Base-by-base conservation (phyloP, 2,888 invertebrate genomes). In the Chironomus riparius region DNA sequence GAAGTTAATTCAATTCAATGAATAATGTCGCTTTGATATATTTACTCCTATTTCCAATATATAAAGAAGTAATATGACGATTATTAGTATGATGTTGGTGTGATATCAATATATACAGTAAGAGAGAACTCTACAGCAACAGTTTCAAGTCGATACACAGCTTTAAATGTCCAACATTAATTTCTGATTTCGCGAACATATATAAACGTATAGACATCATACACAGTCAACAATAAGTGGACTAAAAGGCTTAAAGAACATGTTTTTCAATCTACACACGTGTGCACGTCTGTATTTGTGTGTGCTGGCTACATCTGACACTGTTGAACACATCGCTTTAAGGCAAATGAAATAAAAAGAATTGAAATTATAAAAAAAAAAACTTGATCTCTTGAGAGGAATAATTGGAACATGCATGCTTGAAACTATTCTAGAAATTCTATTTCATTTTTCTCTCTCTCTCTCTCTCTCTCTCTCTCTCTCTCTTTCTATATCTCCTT, bases 241-340 rank as follows among this genome's bases (percentile, higher is more conserved):
- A 65, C 65, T 65, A 65, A 65, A 65, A 65, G 65, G 65, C 65
- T 65, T 65, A 65, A 65, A 65, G 65, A 65, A 65, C 65, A 22
- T 65, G 65, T 65, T 65, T 65, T 13, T n/a, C 56, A 18, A 56
- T 56, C 38, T 38, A 18, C 56, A n/a, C 56, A n/a, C 18, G 56
- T 65, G 12, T 65, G 22, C 21, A 65, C 24, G 65, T n/a, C n/a
- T 65, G 65, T 65, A 22, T 24, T 13, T 65, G 24, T 21, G 22
- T 24, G 10, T 24, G 65, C 21, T 24, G n/a, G 65, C 24, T 15
- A 18, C 15, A 56, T 56, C 56, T 65, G 65, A 65, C 65, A 65
- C 65, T 24, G 65, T 65, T 65, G 65, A 65, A 65, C 21, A 56
- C 18, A 65, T 65, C 22, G 68, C 68, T 68, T 38, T 15, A 18